Conservation (phyloP, 2,888 invertebrate species). For the Cephus rjabovi region DNA sequence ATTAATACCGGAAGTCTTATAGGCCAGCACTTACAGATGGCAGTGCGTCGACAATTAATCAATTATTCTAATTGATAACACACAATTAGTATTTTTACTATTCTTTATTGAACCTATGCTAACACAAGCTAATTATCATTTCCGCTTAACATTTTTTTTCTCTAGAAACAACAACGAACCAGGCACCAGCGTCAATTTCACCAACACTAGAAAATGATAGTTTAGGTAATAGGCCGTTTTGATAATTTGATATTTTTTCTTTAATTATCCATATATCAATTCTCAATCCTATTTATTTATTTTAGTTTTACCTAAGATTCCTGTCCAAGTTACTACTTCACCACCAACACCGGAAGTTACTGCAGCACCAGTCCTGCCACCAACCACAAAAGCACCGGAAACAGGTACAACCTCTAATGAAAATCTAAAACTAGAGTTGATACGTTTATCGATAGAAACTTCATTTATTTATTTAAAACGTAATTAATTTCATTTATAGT, state of each 20-base stretch:
- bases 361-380: conserved; percentile 15
- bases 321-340: conserved; percentile 12
- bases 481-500: too few relatives aligned
- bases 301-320: conserved; percentile 17
- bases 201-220: not conserved
- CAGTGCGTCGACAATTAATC: conserved; percentile 25
- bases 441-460: too few relatives aligned
- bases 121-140: not conserved
- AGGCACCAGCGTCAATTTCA: not conserved
- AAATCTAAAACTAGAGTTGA: not conserved
- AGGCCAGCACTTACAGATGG: conserved; percentile 16
- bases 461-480: too few relatives aligned
- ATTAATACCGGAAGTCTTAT: conserved; percentile 5
- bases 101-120: conserved; percentile 2
- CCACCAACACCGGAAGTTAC: conserved; percentile 18
- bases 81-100: conserved; percentile 18
- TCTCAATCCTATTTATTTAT: not conserved
- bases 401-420: conserved; percentile 6
- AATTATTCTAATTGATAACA: conserved; percentile 29
- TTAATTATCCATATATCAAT: not conserved
- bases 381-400: conserved; percentile 17
- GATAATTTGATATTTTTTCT: not conserved
- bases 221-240: not conserved
- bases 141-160: conserved; percentile 5
- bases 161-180: conserved; percentile 2